Evolutionary conservation across 2,888 invertebrate species (phyloP), one percentile per base, ranked within the genome.

Genomic region (Synergus japonicus): DNA sequence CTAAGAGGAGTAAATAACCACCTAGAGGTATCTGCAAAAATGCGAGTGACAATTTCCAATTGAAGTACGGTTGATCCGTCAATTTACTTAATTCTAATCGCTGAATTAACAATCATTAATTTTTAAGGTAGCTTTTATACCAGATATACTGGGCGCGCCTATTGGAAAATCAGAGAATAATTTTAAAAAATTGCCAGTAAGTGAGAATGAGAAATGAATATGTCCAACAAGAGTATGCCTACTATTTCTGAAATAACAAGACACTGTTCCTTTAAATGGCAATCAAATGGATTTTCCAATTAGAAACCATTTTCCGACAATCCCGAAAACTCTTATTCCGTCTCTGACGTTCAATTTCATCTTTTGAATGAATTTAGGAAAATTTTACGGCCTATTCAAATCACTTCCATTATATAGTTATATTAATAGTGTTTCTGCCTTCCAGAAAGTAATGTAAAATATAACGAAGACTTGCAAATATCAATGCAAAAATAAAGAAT

Each of bases 101-200:
- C 80, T 87, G 87, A 86, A 89, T 87, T 77, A 86, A 88, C 89
- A 90, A 89, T 90, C 89, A 89, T 85, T 89, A 90, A 86, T 87
- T 88, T 79, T 84, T 90, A 90, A 90, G 89, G 86, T 87, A 88
- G 87, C 85, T 90, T 90, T 90, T 89, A 82, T 90, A 89, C 79
- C 76, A 81, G 78, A 69, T 18, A 76, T 78, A 65, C 65, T 18
- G 54, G 77, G 18, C 43, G 80, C 46, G 73, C 58, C 76, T 79
- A 69, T 12, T 54, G n/a, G 41, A 54, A 54, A 79, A 49, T 22
- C 41, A 66, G 7, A 69, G 44, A 43, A 67, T 76, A 60, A 76
- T 41, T 15, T 22, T 2, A 44, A 41, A 63, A 76, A 69, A 60
- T 29, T 13, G 64, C 9, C 18, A 69, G 60, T 46, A 29, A 69